Percentiles rank a stretch among this genome's conserved stretches.
phyloP scores from a whole-genome alignment of 2,113 vertebrate species.

The cattle (Bos taurus) region DNA sequence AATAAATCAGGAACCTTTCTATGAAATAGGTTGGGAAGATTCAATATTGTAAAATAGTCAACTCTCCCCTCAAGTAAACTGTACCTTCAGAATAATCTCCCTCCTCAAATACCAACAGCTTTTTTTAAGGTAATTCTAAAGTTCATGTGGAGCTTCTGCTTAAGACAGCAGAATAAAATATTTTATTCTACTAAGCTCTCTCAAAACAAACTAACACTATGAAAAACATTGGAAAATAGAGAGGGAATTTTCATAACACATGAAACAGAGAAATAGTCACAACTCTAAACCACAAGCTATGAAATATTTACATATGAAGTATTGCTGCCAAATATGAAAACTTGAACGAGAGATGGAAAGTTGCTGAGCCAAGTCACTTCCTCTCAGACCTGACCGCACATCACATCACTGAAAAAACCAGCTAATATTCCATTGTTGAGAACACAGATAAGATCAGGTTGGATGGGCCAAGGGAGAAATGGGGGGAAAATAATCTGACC shows the following conservation, averaged over 20 bases:
- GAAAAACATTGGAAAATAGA: neutral
- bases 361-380: neutral
- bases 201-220: constrained; percentile 10
- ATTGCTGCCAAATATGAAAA: neutral
- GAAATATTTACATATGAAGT: neutral
- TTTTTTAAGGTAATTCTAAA: neutral
- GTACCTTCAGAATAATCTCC: neutral
- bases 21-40: neutral
- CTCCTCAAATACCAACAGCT: neutral
- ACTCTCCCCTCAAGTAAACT: neutral
- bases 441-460: neutral
- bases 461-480: neutral
- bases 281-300: neutral
- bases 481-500: neutral
- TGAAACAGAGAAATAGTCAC: neutral
- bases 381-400: neutral
- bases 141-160: neutral
- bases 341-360: neutral
- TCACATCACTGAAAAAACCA: neutral
- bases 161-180: neutral
- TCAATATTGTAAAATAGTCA: neutral
- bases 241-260: neutral
- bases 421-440: neutral
- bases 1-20: neutral
- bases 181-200: neutral